A percentile compares a stretch with the other conserved stretches of the same genome.
Conservation (phyloP, 2,888 invertebrate species). For the Eulithis prunata region DNA sequence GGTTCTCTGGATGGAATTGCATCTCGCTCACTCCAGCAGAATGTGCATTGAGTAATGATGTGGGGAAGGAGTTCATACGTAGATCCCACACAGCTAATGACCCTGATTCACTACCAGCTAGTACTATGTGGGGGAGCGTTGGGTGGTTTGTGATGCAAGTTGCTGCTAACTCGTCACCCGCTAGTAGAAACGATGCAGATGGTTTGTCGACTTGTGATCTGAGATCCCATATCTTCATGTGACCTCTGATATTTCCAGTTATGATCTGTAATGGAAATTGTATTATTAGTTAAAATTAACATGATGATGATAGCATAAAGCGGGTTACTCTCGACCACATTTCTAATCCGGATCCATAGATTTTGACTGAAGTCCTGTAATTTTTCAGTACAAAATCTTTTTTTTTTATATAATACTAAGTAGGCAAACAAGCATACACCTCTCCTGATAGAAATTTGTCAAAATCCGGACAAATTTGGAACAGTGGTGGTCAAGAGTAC, state of each 20-base stretch:
- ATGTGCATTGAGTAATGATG: conserved; percentile 92
- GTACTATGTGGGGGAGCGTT: conserved; percentile 92
- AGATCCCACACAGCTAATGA: conserved; percentile 95
- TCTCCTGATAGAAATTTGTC: too few species aligned
- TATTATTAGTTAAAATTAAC: not conserved
- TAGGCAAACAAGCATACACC: too few species aligned
- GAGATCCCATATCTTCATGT: conserved; percentile 95
- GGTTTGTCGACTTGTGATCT: conserved; percentile 86
- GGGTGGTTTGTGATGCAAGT: conserved; percentile 93
- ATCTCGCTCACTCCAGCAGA: conserved; percentile 91
- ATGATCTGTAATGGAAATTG: conserved; percentile 82
- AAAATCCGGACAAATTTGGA: too few species aligned
- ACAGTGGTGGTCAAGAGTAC: too few species aligned
- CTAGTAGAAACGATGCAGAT: conserved; percentile 88
- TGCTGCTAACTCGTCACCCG: conserved; percentile 89
- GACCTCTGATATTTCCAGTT: conserved; percentile 94
- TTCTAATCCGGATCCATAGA: too few species aligned
- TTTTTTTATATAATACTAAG: too few species aligned
- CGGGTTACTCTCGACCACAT: too few species aligned
- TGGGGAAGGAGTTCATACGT: conserved; percentile 92
- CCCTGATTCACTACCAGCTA: conserved; percentile 95
- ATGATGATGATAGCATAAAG: too few species aligned
- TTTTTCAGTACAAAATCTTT: too few species aligned
- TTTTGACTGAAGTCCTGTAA: too few species aligned
- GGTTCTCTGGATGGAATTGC: conserved; percentile 93